Base-by-base conservation (phyloP, 2,113 vertebrate species). In the Heterotis niloticus region DNA sequence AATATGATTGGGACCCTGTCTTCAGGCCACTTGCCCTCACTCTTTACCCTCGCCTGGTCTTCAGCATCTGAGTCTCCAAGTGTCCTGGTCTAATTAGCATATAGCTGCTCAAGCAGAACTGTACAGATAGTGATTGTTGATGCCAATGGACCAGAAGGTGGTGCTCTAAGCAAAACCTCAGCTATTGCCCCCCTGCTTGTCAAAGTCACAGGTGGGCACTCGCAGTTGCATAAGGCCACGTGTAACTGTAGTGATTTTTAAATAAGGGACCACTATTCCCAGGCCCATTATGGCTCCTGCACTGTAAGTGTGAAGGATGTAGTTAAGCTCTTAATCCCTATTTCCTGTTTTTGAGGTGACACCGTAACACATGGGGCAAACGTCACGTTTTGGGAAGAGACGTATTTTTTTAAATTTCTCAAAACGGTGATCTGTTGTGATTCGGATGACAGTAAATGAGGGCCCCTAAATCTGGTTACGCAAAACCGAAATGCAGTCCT, bases 401-500 rank as follows among this genome's bases (percentile, higher is more conserved):
- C 7, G 34, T n/a, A n/a, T n/a, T 44, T 44, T 44, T 2, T 44
- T 2, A 44, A 44, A 44, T 44, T 44, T 44, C 34, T 44, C 34
- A 44, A 7, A 44, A 44, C 34, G 7, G 34, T 44, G 34, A 44
- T 44, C 34, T 7, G 7, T 44, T 44, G 34, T 23, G 23, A 52
- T 52, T 71, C 10, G 79, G 83, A 81, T 81, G 82, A 86, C 74
- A 84, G 88, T 82, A 86, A 86, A 83, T 87, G 82, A 80, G 84
- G 85, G 86, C 82, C 81, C 23, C 20, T 71, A 54, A 54, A 23
- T 20, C 23, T 11, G 12, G 59, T 71, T 23, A 11, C 23, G 34
- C 76, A 76, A 65, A 77, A 84, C 82, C 82, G 87, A 88, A 89
- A 81, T 86, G 85, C 87, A 83, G 84, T 83, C 87, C 88, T 85